Base-by-base conservation (phyloP, 1,140 invertebrate genomes). In the Lethrus apterus region DNA sequence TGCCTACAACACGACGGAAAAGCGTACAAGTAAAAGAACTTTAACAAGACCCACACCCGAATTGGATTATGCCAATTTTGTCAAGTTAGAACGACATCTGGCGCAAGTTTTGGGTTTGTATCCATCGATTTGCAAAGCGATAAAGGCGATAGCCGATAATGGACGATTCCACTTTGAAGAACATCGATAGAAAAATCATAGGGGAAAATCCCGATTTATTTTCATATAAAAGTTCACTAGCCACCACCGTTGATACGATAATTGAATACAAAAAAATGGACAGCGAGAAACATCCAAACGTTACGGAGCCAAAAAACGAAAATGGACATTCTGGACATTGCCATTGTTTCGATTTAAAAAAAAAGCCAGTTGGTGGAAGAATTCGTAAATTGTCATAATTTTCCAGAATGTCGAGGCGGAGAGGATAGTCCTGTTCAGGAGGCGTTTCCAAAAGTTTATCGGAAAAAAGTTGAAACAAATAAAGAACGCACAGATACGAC, bases 61-160 rank as follows among this genome's bases (percentile, higher is more conserved):
- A 29, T 2, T 13, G 8, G 40, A 42, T 29, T 42, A 42, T 13
- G 14, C 29, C 5, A 42, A 42, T 17, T 14, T 42, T 10, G 10
- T 42, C 5, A 42, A 29, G 14, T 18, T 42, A 14, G 40, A 42
- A 17, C 21, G 40, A 1, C 40, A 42, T 29, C 24, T 42, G 13
- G 40, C 24, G 14, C 40, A 30, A 17, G 40, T 42, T 15, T 9
- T 42, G 3, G 40, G 40, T 9, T 17, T 42, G 2, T 42, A 42
- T 29, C 40, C 40, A 3, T 15, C 19, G 4, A 29, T 42, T 17
- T 42, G 21, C 14, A 42, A 42, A 42, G 40, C 40, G 11, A 42
- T 42, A n/a, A 13, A 24, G 14, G 21, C 40, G 1, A 21, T 26
- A 26, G n/a, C n/a, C n/a, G n/a, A n/a, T 26, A 26, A 42, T 42